Base-by-base conservation (phyloP, 2,113 vertebrate species). In the Lagopus muta region DNA sequence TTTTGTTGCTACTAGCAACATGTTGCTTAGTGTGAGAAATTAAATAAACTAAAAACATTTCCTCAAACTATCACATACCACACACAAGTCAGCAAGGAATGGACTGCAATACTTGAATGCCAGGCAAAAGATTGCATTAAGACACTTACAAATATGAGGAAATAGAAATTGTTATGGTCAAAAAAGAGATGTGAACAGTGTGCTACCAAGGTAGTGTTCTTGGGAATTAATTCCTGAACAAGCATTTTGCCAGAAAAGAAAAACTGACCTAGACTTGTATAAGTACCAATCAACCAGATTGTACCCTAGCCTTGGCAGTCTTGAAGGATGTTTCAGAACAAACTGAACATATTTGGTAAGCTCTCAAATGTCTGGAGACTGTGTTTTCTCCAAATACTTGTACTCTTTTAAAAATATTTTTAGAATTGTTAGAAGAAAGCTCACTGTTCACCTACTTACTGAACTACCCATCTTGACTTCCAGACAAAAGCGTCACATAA, bases 81-180 rank as follows among this genome's bases (percentile, higher is more conserved):
- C 4, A 42, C 40, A 76, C 4, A 42, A 13, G 72, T 72, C 50
- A 78, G 48, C 40, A 94, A 93, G 69, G 79, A 75, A 65, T 22
- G 65, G 85, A 65, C 75, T 77, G 20, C n/a, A 69, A 47, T 45
- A 86, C 38, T 61, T 75, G 69, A 93, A 67, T 58, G 75, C 36
- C 5, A 71, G 76, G 77, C 66, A 86, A 22, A 72, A 80, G 32
- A 88, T 34, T 81, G 50, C 55, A 72, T 55, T 73, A 71, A 60
- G 57, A 38, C 57, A 67, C 72, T 95, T 77, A 55, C 36, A 74
- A 47, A 82, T 25, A 61, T 67, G 60, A 80, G 64, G 38, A 85
- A 82, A 94, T 80, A 90, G 71, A 85, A 89, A 91, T 75, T 61
- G 64, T 91, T 94, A 87, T 91, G 62, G 67, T 64, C 36, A 86